Evolutionary conservation across 2,113 vertebrate species (phyloP).

Genomic region (Nycticebus coucang): DNA sequence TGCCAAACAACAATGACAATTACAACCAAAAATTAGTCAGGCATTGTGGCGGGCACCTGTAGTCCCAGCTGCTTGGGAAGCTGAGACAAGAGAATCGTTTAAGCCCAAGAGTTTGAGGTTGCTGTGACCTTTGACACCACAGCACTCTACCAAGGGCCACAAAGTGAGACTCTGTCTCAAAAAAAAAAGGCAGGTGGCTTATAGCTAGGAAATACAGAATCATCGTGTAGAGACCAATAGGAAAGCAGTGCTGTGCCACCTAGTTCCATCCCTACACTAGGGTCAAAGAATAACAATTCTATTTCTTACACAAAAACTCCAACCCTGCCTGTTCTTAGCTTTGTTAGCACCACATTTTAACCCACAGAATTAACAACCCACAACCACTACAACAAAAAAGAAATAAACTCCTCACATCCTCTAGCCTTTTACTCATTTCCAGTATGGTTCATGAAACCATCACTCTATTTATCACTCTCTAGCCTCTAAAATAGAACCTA

Average conservation of each 20-base stretch:
- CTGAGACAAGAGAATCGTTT: too few species aligned
- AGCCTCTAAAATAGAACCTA: background rate
- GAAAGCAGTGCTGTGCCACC: background rate
- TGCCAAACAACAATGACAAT: too few species aligned
- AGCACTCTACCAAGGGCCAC: too few species aligned
- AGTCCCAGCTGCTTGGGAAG: too few species aligned
- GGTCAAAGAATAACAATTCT: background rate
- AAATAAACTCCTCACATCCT: background rate
- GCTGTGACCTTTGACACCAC: too few species aligned
- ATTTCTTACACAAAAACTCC: background rate
- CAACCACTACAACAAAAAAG: background rate
- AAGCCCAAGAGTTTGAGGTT: too few species aligned
- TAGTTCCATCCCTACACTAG: background rate
- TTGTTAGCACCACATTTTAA: background rate
- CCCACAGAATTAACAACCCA: slow-evolving; percentile 6
- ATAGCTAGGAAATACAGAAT: background rate
- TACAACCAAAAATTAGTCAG: too few species aligned
- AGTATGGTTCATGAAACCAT: background rate
- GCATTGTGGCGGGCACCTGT: too few species aligned
- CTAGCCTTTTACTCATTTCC: background rate
- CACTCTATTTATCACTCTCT: background rate
- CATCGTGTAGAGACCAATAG: background rate
- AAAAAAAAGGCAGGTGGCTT: too few species aligned
- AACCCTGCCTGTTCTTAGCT: background rate
- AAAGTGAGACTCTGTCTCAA: too few species aligned